phyloP scores from a whole-genome alignment of 2,888 invertebrate species.

The Morinoia aosen region DNA sequence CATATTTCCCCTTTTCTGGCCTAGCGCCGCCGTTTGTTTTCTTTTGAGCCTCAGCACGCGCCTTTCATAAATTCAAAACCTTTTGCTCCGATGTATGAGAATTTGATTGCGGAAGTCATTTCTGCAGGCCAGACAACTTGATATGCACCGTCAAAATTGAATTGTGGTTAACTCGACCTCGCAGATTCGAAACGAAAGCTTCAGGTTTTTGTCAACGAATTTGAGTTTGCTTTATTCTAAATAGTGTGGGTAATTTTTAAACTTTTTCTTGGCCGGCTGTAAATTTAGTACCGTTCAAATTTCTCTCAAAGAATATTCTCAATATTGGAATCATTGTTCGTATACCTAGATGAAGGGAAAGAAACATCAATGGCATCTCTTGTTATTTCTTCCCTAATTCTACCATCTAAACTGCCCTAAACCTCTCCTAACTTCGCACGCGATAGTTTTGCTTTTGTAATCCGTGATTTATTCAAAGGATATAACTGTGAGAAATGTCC shows the following conservation, averaged over 20 bases:
- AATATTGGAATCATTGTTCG: not conserved
- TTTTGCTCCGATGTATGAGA: constrained; percentile 37
- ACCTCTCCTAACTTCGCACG: constrained; percentile 33
- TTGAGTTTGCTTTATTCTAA: not conserved
- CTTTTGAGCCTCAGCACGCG: constrained; percentile 47
- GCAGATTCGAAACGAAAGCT: not conserved
- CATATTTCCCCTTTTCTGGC: constrained; percentile 50
- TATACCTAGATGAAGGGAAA: not conserved
- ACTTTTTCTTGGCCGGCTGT: not conserved
- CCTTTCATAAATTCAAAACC: constrained; percentile 38
- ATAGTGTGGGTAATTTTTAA: not conserved
- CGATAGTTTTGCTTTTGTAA: constrained; percentile 52
- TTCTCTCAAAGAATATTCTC: not conserved
- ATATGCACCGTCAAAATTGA: constrained; percentile 19
- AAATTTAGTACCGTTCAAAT: not conserved
- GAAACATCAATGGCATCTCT: not conserved
- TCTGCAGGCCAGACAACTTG: not conserved
- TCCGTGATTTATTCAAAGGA: constrained; percentile 48
- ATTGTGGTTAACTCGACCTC: not conserved
- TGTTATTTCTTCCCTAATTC: constrained; percentile 6
- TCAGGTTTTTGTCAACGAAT: not conserved
- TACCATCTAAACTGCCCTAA: constrained; percentile 6
- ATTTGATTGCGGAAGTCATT: constrained; percentile 44
- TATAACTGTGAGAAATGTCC: constrained; percentile 48
- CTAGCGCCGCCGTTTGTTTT: constrained; percentile 46